Evolutionary conservation across 2,113 vertebrate genomes (phyloP), one percentile per base, ranked within the genome.

Genomic region (Bos javanicus): DNA sequence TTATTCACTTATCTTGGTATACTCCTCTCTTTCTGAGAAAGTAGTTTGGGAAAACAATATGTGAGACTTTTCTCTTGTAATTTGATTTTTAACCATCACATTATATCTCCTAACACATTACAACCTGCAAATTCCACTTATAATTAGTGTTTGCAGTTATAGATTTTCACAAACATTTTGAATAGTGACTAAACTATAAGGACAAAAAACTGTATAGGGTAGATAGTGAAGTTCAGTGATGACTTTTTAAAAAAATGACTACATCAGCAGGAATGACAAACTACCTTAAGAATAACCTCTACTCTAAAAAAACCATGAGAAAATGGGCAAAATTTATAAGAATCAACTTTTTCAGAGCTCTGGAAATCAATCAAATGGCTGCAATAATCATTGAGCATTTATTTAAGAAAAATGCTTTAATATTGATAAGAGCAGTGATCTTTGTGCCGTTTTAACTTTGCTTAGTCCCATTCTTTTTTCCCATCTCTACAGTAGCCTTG

Each of bases 391-490:
- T 2, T n/a, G 2, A 92, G 25, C 7, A 94, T 67, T 92, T 60
- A 76, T 71, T 81, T 67, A 50, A 92, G 80, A 96, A 95, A 95
- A 97, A 81, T 33, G 23, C 19, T 60, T 85, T 9, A 76, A n/a
- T 91, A 33, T 64, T 81, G 56, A 25, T 90, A 48, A 88, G 17
- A 74, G 11, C 30, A 82, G 1, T 82, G 52, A 87, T 5, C 2
- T 50, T 11, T 82, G 13, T 50, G 21, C 2, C 10, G 25, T 80
- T 90, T 91, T 64, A 93, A 87, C 9, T 59, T 91, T 9, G 39
- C 78, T 25, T 84, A 39, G 64, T 82, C 13, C 46, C 50, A 83
- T 23, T 23, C 2, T 71, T 26, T 80, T 96, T 93, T 12, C 9
- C 43, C 60, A 93, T 43, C 30, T 88, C 43, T 30, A 60, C 1